A percentile compares a stretch with the other conserved stretches of the same genome.
phyloP scores from a whole-genome alignment of 2,888 invertebrate genomes.

The Palloptera scutellata region DNA sequence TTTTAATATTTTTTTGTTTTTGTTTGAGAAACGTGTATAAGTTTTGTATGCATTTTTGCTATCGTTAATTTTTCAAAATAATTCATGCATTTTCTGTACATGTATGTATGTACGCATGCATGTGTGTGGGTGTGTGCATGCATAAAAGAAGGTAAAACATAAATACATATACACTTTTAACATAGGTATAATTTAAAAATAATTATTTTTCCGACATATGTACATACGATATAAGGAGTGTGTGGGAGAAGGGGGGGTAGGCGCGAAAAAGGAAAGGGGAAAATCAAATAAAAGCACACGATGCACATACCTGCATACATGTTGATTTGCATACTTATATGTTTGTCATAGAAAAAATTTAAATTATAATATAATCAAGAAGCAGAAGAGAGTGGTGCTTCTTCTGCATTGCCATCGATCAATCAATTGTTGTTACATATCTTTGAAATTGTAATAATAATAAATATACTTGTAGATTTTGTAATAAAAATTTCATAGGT shows the following conservation, averaged over 20 bases:
- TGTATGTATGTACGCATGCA: not conserved
- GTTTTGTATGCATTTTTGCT: not conserved
- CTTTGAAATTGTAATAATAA: conserved; percentile 38
- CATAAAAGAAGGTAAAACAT: not conserved
- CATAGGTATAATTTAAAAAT: not conserved
- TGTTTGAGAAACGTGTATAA: not conserved
- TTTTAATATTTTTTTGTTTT: not conserved
- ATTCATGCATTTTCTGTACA: conserved; percentile 16
- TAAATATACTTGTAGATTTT: conserved; percentile 16
- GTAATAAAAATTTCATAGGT: not conserved
- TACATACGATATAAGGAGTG: too few species aligned
- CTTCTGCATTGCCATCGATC: not conserved
- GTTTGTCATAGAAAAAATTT: not conserved
- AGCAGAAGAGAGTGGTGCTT: not conserved
- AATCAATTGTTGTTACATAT: conserved; percentile 20
- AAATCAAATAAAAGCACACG: too few species aligned
- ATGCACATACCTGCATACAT: too few species aligned
- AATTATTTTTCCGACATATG: too few species aligned
- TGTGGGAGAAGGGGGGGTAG: too few species aligned
- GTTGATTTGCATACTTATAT: not conserved
- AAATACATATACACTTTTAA: not conserved
- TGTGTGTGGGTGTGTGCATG: conserved; percentile 3
- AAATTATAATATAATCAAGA: too few species aligned
- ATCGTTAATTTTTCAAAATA: conserved; percentile 18
- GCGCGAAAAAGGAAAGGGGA: too few species aligned